phyloP scores from a whole-genome alignment of 1,140 invertebrate genomes.

The Tetragonula clypearis region DNA sequence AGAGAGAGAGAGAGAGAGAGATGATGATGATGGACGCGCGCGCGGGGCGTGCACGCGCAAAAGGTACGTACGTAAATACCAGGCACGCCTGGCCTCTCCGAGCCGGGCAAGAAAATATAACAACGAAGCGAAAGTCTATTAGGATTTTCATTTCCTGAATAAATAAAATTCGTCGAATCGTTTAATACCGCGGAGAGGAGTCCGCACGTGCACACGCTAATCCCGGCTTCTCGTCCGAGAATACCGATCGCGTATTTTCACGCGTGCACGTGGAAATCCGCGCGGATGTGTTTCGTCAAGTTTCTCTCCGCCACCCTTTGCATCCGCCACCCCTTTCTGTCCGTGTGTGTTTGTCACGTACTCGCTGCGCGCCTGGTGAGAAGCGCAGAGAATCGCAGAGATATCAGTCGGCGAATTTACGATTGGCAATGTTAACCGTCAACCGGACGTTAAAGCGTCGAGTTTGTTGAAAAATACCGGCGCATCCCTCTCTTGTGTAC shows the following conservation, averaged over 20 bases:
- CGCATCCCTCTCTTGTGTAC: constrained; percentile 31
- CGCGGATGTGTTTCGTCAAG: constrained; percentile 23
- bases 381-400: neutral
- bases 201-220: constrained; percentile 66
- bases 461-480: constrained; percentile 37
- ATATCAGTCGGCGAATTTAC: constrained; percentile 13
- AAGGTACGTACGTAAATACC: constrained; percentile 63
- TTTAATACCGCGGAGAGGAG: constrained; percentile 65
- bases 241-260: constrained; percentile 46
- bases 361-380: neutral
- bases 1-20: too few species aligned
- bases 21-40: constrained; percentile 41
- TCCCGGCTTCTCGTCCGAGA: constrained; percentile 57
- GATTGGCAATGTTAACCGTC: constrained; percentile 24
- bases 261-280: constrained; percentile 33
- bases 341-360: neutral
- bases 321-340: neutral
- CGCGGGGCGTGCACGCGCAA: constrained; percentile 49
- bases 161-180: constrained; percentile 70
- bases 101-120: constrained; percentile 67
- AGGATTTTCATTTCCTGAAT: constrained; percentile 71
- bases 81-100: constrained; percentile 13
- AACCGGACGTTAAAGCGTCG: constrained; percentile 19
- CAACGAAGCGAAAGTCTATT: constrained; percentile 70
- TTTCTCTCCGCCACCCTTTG: neutral